Evolutionary conservation across 2,113 vertebrate species (phyloP).

Genomic region (Aphyosemion australe): DNA sequence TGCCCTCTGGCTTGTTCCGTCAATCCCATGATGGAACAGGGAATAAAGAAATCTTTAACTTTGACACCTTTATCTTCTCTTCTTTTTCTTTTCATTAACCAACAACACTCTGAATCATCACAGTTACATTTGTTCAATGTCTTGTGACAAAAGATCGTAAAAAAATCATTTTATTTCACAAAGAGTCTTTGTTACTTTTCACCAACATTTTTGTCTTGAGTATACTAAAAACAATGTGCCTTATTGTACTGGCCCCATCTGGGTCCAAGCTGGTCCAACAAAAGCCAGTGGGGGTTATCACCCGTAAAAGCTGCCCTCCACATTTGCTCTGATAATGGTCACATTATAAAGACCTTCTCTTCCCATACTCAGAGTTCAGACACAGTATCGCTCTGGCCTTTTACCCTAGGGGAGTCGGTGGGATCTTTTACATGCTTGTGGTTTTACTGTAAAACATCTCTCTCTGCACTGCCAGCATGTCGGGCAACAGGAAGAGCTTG

Average conservation of each 20-base stretch:
- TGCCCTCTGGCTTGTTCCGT: conserved; percentile 12
- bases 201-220: too few species aligned
- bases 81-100: conserved; percentile 14
- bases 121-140: too few species aligned
- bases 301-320: conserved; percentile 46
- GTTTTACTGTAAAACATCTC: conserved; percentile 72
- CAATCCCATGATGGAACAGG: conserved; percentile 18
- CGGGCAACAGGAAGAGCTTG: conserved; percentile 64
- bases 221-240: background rate
- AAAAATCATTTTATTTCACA: background rate
- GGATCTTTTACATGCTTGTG: conserved; percentile 66
- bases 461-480: conserved; percentile 49
- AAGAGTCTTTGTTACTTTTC: background rate
- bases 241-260: conserved; percentile 46
- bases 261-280: conserved; percentile 37
- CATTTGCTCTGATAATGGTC: conserved; percentile 35
- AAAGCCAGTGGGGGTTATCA: conserved; percentile 52
- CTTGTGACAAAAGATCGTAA: too few species aligned
- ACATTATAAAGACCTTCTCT: conserved; percentile 34
- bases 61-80: conserved; percentile 6
- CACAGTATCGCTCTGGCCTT: conserved; percentile 52
- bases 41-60: conserved; percentile 9
- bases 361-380: conserved; percentile 50
- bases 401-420: conserved; percentile 37
- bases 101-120: background rate